Evolutionary conservation across 1,140 invertebrate species (phyloP).

Genomic region (Drosophila trapezifrons): DNA sequence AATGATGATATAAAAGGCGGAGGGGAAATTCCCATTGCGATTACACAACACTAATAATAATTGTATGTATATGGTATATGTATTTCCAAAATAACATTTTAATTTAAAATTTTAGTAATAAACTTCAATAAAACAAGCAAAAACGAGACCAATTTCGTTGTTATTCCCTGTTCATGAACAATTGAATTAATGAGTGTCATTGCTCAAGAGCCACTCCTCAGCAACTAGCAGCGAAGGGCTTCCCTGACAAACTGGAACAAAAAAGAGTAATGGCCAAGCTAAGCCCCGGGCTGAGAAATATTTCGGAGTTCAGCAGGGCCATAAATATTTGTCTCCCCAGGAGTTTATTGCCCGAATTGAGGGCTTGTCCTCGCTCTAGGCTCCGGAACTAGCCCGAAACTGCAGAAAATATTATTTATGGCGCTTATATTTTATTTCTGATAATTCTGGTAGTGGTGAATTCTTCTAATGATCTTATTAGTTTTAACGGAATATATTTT

Average conservation of each 20-base stretch:
- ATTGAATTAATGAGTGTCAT: slow-evolving; percentile 43
- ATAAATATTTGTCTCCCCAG: slow-evolving; percentile 57
- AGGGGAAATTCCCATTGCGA: slow-evolving; percentile 37
- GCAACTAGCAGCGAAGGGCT: slow-evolving; percentile 7
- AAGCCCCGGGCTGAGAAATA: slow-evolving; percentile 48
- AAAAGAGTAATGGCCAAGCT: slow-evolving; percentile 53
- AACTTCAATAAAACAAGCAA: slow-evolving; percentile 60
- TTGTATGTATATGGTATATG: slow-evolving; percentile 61
- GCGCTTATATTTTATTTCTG: neutral
- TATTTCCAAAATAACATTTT: slow-evolving; percentile 61
- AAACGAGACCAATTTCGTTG: slow-evolving; percentile 35
- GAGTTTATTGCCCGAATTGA: slow-evolving; percentile 26
- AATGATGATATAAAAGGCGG: slow-evolving; percentile 7
- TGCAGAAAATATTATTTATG: slow-evolving; percentile 10
- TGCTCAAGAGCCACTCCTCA: slow-evolving; percentile 31
- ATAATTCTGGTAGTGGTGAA: neutral
- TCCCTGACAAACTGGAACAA: slow-evolving; percentile 41
- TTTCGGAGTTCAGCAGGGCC: slow-evolving; percentile 51
- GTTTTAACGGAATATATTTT: neutral
- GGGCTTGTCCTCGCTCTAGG: neutral
- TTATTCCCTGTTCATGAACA: slow-evolving; percentile 14
- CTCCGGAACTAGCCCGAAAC: neutral
- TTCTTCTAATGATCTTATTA: neutral
- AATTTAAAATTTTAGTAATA: slow-evolving; percentile 66
- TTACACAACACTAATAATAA: slow-evolving; percentile 51